Evolutionary conservation across 1,140 invertebrate genomes (phyloP), one percentile per base, ranked within the genome.

Genomic region (Drosophila virilis): DNA sequence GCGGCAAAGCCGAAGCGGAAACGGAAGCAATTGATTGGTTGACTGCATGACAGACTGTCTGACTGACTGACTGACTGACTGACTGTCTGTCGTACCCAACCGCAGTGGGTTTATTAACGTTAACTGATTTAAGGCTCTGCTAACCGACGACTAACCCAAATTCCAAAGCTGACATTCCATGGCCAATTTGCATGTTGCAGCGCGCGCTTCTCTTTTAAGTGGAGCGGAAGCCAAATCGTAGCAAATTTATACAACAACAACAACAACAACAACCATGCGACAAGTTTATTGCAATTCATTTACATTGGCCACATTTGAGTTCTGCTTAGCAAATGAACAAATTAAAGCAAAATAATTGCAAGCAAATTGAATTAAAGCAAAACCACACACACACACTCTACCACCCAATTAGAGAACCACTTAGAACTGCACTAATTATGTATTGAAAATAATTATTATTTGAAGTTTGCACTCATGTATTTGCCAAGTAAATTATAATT

Each of bases 21-120:
- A 40, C 75, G 80, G 80, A 83, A 83, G 80, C 62, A 78, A 83
- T 83, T 76, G 76, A 83, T 73, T 83, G 48, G 33, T 28, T 57
- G 40, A 37, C 60, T 50, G 13, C 43, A 12, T 32, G 61, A 13
- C 12, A 9, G 33, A 35, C 15, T 42, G 22, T 42, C 7, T 17
- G 43, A 38, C 10, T 12, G 7, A 35, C 10, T 48, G 43, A 38
- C 10, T 12, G n/a, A 48, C 15, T 70, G 45, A 22, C 43, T 50
- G 51, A 45, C 55, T 40, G 12, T 40, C 40, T 35, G 57, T 78
- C 32, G 35, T 4, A 28, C 15, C 32, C 8, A 38, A 13, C 22
- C 28, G 28, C 37, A 28, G 9, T 42, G 59, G 40, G 37, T 17
- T 81, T 51, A 74, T 74, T 59, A 55, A 65, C 60, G 62, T 69